A percentile compares a stretch with the other conserved stretches of the same genome.
Evolutionary conservation across 2,113 vertebrate genomes (phyloP).

Genomic region (Ariopsis seemanni): DNA sequence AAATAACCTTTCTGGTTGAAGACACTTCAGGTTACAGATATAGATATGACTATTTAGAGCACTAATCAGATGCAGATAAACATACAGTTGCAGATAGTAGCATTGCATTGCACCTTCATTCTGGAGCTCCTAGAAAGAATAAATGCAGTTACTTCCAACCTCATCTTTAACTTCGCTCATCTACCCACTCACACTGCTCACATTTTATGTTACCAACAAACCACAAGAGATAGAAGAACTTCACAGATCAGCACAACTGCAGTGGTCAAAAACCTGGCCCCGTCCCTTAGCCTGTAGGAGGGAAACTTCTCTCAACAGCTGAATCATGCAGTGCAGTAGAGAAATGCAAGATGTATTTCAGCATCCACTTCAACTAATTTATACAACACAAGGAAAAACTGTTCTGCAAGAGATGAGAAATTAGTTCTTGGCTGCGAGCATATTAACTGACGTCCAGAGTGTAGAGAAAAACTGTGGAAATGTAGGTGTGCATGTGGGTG

Average conservation of each 20-base stretch:
- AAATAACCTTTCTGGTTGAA: not conserved
- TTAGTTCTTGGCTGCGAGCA: slow-evolving; percentile 7
- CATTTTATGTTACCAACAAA: not conserved
- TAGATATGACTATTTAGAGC: not conserved
- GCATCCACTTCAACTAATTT: not conserved
- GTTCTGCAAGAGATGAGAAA: slow-evolving; percentile 25
- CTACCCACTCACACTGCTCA: not conserved
- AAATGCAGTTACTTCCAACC: not conserved
- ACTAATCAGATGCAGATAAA: not conserved
- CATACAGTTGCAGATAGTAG: not conserved
- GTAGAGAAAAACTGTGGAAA: slow-evolving; percentile 6
- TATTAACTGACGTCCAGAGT: not conserved
- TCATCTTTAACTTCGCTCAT: not conserved
- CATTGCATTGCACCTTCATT: not conserved
- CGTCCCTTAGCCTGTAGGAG: not conserved
- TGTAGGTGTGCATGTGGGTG: slow-evolving; percentile 39
- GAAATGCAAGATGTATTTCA: slow-evolving; percentile 3
- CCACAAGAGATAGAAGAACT: not conserved
- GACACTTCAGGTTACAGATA: not conserved
- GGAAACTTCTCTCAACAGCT: slow-evolving; percentile 6
- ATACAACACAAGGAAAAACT: not conserved
- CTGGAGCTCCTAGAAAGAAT: not conserved
- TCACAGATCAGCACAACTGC: slow-evolving; percentile 14
- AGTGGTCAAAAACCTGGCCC: not conserved
- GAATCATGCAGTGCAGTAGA: not conserved